Base-by-base conservation (phyloP, 2,797 vertebrate species). In the Lepus oiostolus region DNA sequence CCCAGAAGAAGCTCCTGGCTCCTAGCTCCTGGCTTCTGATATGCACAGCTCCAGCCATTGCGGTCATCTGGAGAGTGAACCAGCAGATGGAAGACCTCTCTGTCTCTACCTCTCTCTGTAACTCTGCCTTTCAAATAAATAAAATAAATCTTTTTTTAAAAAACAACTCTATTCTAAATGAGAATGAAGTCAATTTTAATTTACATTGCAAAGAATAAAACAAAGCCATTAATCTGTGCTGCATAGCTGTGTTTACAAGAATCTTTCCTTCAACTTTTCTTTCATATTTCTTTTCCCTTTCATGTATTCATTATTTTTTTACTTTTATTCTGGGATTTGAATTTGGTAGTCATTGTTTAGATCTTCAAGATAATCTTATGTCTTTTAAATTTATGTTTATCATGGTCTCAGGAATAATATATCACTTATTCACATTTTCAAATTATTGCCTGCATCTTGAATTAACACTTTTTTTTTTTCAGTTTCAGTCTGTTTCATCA, bases 361-460 rank as follows among this genome's bases (percentile, higher is more conserved):
- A 93, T 68, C 35, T 74, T 77, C 30, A 38, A 72, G 72, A 22
- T 2, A 65, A n/a, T 82, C 10, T 92, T 35, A 14, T 16, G 10
- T 65, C 24, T 65, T 84, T 93, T 75, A 62, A 77, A 54, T 90
- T 96, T 72, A 67, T 80, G 47, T 68, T 83, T 85, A 22, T 70
- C 54, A 70, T 54, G 13, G 21, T n/a, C 22, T 85, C 24, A 76
- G 62, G 14, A 71, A 32, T 71, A 16, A 6, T 7, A 87, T 63
- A 35, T 67, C 82, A 79, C 62, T 91, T 79, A 72, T 84, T 70
- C 10, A 94, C 7, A 38, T 60, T 88, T 84, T 50, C 30, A 93
- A 77, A 50, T 85, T 85, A 68, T 65, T 84, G 5, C 60, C 63
- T 90, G 65, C 47, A 50, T 67, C 24, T 82, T 75, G 28, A 70